Evolutionary conservation across 2,888 invertebrate genomes (phyloP).

Genomic region (Abrostola tripartita): DNA sequence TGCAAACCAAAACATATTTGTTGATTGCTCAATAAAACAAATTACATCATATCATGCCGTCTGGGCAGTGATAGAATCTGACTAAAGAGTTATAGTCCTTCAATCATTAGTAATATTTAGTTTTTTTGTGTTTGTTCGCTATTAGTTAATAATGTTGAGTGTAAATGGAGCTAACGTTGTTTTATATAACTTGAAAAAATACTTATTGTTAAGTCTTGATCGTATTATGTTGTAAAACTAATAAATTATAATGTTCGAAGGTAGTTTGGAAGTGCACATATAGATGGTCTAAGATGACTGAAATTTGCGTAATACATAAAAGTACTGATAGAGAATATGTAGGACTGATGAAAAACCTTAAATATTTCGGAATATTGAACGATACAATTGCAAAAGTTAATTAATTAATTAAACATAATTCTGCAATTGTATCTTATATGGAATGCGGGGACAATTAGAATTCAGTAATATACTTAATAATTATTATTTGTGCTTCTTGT

Average conservation of each 20-base stretch:
- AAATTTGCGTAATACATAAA: background rate
- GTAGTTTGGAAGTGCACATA: background rate
- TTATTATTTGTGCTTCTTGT: background rate
- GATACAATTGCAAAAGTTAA: background rate
- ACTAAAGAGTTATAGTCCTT: slow-evolving; percentile 32
- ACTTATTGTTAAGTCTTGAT: background rate
- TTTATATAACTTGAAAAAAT: background rate
- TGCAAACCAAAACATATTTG: slow-evolving; percentile 21
- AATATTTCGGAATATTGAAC: background rate
- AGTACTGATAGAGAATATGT: background rate
- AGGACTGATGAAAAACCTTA: slow-evolving; percentile 1
- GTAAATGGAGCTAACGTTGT: background rate
- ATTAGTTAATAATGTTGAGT: background rate
- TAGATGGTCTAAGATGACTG: background rate
- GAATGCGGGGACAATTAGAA: background rate
- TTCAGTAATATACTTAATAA: background rate
- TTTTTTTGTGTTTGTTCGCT: slow-evolving; percentile 4
- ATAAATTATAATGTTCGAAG: background rate
- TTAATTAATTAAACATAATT: too few species aligned
- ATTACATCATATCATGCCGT: slow-evolving; percentile 44
- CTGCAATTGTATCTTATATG: background rate
- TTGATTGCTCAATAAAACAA: slow-evolving; percentile 48
- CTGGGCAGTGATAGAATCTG: slow-evolving; percentile 23
- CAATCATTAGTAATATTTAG: slow-evolving; percentile 38
- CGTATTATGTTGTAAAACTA: slow-evolving; percentile 4